Evolutionary conservation across 2,797 vertebrate species (phyloP), one percentile per base, ranked within the genome.

Genomic region (Babyrousa celebensis): DNA sequence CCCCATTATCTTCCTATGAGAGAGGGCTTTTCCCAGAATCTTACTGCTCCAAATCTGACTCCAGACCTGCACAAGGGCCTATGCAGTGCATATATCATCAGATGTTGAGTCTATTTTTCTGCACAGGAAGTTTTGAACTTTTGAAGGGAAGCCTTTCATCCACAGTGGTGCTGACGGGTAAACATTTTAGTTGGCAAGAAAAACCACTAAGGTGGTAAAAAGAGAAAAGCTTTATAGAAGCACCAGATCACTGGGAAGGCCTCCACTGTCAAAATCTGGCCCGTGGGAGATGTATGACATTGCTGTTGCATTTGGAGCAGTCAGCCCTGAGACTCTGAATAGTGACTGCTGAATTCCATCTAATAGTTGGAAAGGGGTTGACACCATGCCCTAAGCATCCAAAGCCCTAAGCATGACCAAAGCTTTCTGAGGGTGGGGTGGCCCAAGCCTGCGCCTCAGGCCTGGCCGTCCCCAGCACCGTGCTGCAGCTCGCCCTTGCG

Each of bases 391-490:
- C 32, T 8, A 4, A n/a, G 21, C 18, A 71, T 75, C 32, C 6
- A 36, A 36, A 36, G 68, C 36, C 62, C 79, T 9, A 0, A 20
- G 70, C 56, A 2, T 12, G 36, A 20, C 48, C 7, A 1, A 8
- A 16, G 72, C 58, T 20, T 14, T 23, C 54, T 40, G 65, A 72
- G 58, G 14, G n/a, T 1, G 20, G 6, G 29, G 60, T 27, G 18
- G 16, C 32, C 84, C 98, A 91, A 96, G 74, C 98, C 82, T 1
- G 89, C 97, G 91, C 36, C 32, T 3, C 96, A 52, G 92, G 93
- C 89, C 97, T 97, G 62, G 93, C 83, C 89, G 97, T 97, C 74
- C 85, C 68, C 1, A 25, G 79, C 54, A 62, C 48, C 27, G 74
- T 89, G 65, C 77, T 95, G 97, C 85, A 94, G 83, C 89, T 85